phyloP scores from a whole-genome alignment of 2,797 vertebrate species.

The Acanthiza pusilla region DNA sequence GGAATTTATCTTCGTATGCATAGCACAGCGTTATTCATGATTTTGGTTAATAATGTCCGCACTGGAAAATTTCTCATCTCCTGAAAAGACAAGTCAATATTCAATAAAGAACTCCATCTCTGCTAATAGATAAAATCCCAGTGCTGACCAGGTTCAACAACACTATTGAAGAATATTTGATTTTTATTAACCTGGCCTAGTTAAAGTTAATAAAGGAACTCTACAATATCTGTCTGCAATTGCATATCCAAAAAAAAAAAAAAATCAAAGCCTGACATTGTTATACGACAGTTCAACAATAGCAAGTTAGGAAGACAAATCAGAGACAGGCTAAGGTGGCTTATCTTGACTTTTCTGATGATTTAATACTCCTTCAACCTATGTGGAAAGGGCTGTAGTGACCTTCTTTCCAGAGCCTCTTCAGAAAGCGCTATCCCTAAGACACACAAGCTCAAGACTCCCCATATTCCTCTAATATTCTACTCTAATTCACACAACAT shows the following conservation, averaged over 20 bases:
- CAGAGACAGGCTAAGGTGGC: neutral
- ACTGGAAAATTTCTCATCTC: neutral
- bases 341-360: constrained; percentile 9
- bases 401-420: neutral
- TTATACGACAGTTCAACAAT: constrained; percentile 18
- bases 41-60: neutral
- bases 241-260: neutral
- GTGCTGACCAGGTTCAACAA: neutral
- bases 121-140: constrained; percentile 42
- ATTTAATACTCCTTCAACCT: neutral
- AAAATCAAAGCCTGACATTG: neutral
- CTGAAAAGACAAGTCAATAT: constrained; percentile 31
- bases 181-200: constrained; percentile 52
- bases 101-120: constrained; percentile 38
- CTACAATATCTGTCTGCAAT: neutral
- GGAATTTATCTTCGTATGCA: neutral
- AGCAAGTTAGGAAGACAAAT: constrained; percentile 27
- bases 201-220: constrained; percentile 11
- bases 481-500: neutral
- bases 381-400: neutral
- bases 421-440: neutral
- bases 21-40: neutral
- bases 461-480: neutral
- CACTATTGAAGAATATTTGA: constrained; percentile 5
- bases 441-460: neutral